Conservation (phyloP, 2,797 vertebrate genomes). For the Linurgus olivaceus region DNA sequence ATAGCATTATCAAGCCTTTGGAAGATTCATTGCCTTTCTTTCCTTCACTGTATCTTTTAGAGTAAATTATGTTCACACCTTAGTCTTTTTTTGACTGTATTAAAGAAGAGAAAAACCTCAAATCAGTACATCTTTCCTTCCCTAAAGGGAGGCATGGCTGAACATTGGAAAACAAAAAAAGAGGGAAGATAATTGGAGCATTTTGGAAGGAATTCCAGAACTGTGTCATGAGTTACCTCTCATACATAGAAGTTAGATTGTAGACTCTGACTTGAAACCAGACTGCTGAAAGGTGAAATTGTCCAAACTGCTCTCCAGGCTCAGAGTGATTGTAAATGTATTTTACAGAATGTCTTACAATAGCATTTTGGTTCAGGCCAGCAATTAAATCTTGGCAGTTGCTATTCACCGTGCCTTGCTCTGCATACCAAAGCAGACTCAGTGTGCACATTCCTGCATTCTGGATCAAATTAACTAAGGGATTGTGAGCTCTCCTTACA, state of each 20-base stretch:
- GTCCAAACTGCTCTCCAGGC: not conserved
- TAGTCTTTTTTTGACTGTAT: not conserved
- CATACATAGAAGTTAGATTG: not conserved
- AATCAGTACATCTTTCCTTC: not conserved
- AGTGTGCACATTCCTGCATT: not conserved
- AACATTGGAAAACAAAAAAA: not conserved
- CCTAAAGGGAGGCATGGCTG: not conserved
- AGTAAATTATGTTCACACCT: not conserved
- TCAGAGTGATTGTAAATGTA: not conserved
- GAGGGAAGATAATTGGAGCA: not conserved
- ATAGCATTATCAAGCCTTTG: not conserved
- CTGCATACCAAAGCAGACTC: not conserved
- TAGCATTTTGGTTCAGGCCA: not conserved
- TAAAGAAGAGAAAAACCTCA: not conserved
- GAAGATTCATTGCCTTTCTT: not conserved
- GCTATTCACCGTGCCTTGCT: accelerated
- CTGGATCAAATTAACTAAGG: not conserved
- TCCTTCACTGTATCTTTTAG: not conserved
- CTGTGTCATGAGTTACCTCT: not conserved
- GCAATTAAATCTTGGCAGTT: not conserved
- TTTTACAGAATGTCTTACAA: not conserved
- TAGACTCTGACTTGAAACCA: not conserved
- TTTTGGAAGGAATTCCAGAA: not conserved
- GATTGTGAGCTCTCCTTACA: not conserved
- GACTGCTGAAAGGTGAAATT: not conserved